phyloP scores from a whole-genome alignment of 2,797 vertebrate species.

The Argya squamiceps region DNA sequence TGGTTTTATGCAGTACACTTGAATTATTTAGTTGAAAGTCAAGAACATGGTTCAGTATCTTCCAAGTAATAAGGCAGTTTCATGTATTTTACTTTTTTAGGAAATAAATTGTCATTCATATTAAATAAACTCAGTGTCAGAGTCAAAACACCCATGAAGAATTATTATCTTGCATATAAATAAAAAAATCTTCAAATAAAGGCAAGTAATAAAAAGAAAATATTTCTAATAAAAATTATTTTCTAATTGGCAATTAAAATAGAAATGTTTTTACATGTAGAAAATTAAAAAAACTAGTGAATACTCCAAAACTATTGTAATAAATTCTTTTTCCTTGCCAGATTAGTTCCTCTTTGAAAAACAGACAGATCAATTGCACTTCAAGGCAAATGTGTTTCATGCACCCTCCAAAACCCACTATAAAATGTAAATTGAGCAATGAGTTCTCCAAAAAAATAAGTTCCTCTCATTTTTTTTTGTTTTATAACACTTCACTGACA shows the following conservation, averaged over 20 bases:
- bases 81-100: not conserved
- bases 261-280: not conserved
- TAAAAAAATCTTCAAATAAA: not conserved
- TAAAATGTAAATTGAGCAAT: not conserved
- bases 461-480: not conserved
- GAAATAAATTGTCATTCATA: not conserved
- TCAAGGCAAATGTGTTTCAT: not conserved
- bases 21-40: not conserved
- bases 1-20: not conserved
- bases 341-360: not conserved
- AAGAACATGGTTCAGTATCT: not conserved
- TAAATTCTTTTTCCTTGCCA: not conserved
- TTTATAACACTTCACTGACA: not conserved
- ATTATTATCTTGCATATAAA: not conserved
- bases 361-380: not conserved
- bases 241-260: not conserved
- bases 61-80: not conserved
- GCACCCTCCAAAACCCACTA: not conserved
- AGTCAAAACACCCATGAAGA: not conserved
- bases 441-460: not conserved
- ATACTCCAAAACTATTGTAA: not conserved
- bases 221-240: not conserved
- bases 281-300: not conserved
- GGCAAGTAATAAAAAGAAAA: not conserved
- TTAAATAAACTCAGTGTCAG: not conserved